These are phyloP conservation scores for Drosophila longiperda DNA, from an alignment of 2,888 invertebrate species.

Conservation along the genomic window DNA sequence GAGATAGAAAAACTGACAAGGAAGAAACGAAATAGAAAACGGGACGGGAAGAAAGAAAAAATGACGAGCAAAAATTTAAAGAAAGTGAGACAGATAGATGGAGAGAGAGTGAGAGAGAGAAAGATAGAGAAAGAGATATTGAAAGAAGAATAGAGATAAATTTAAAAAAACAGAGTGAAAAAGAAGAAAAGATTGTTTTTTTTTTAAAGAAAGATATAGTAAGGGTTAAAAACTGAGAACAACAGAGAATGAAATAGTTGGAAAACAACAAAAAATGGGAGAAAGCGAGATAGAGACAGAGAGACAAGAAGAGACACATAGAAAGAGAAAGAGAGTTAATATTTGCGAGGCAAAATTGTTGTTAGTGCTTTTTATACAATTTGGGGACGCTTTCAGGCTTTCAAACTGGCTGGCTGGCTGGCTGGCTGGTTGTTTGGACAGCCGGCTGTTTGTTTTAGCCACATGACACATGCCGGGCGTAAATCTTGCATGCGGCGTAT, in stretches of 20 bases:
- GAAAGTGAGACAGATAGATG: background rate
- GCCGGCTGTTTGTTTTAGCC: constrained; percentile 68
- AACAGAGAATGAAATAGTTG: background rate
- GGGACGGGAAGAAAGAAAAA: background rate
- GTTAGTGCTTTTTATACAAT: constrained; percentile 71
- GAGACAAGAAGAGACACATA: background rate
- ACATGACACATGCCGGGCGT: constrained; percentile 77
- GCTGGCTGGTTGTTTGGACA: constrained; percentile 7
- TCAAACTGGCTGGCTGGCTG: constrained; percentile 14
- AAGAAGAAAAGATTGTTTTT: background rate
- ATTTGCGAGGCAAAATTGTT: constrained; percentile 64
- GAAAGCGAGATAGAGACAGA: background rate
- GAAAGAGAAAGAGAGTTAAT: constrained; percentile 17
- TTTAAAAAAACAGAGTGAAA: background rate
- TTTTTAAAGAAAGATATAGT: background rate
- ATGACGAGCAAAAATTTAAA: background rate
- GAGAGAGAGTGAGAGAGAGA: background rate
- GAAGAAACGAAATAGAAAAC: background rate
- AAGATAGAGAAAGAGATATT: constrained; percentile 11
- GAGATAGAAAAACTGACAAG: background rate
- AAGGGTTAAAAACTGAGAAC: background rate
- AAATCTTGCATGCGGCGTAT: constrained; percentile 76
- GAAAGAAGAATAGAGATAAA: background rate
- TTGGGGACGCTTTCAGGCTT: constrained; percentile 42
- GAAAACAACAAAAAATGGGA: background rate